These are phyloP conservation scores for Leuctra nigra DNA, from an alignment of 2,888 invertebrate species.

Conservation along the genomic window DNA sequence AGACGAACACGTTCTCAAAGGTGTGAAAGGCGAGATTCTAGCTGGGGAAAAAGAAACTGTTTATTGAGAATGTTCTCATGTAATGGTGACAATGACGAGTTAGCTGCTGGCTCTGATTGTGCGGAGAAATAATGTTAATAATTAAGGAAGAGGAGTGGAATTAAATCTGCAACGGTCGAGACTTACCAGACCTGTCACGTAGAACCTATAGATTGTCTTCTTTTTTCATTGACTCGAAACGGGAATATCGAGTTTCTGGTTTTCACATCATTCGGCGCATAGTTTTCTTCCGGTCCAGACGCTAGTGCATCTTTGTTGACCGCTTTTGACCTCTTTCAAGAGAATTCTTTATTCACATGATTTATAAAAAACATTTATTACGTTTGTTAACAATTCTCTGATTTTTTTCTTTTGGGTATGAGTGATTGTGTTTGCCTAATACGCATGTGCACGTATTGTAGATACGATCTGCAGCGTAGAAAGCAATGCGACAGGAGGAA, in stretches of 20 bases:
- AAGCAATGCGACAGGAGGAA: neutral
- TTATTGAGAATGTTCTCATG: too few relatives aligned
- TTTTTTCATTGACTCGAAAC: neutral
- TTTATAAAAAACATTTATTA: neutral
- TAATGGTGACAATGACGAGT: too few relatives aligned
- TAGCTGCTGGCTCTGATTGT: too few relatives aligned
- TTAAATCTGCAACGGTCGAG: too few relatives aligned
- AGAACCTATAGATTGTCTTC: neutral
- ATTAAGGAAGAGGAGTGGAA: too few relatives aligned
- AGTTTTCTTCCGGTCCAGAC: slow-evolving; percentile 3
- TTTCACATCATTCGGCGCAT: neutral
- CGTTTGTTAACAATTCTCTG: neutral
- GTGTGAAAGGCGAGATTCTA: too few relatives aligned
- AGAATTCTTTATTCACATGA: neutral
- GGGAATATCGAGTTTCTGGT: neutral
- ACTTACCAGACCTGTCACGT: neutral
- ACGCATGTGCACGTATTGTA: neutral
- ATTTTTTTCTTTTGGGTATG: neutral
- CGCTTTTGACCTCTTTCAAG: neutral
- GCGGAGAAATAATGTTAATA: too few relatives aligned
- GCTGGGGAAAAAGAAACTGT: too few relatives aligned
- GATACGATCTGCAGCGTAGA: neutral
- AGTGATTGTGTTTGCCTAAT: neutral
- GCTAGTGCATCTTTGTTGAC: neutral
- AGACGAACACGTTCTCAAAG: too few relatives aligned